Base-by-base conservation (phyloP, 92 coral and sea anemone species). In the Diadumene lineata region DNA sequence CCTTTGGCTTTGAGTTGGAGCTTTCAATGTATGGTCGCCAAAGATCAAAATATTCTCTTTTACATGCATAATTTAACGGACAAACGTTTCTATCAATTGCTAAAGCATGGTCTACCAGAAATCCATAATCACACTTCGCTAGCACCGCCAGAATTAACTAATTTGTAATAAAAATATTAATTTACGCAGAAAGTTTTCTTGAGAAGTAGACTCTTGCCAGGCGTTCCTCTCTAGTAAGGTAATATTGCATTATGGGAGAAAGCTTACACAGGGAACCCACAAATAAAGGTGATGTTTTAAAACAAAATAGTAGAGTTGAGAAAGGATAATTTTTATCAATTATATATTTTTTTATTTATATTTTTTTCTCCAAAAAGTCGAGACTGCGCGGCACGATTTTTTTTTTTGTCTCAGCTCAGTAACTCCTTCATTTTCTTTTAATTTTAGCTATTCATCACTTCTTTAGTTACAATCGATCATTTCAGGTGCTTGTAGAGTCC, bases 101-200 rank as follows among this genome's bases (percentile, higher is more conserved):
- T 61, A 48, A 38, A 63, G 75, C 75, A 50, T 94, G 98, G 78
- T 94, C 97, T 22, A 94, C 86, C 23, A 94, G 86, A 89, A 76
- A 86, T n/a, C 98, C 98, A 60, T 31, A 62, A 64, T 75, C 80
- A 78, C 82, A 76, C 11, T 78, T 66, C 29, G 75, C 85, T 44
- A 91, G 78, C 15, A 94, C 71, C 69, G 92, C 87, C 98, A 93
- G 89, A 73, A 79, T 83, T 50, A 13, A n/a, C 9, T n/a, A 34
- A 72, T 30, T 2, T 50, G 27, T 0, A 10, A 15, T 9, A 30
- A 31, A 58, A 56, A 13, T 38, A 4, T 38, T 6, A 13, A 38
- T 38, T 38, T 53, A 1, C 31, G 10, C 34, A 19, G 7, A 30
- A 50, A 48, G 43, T 1, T 58, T 3, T 0, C 1, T 24, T 1